Base-by-base conservation (phyloP, 2,888 invertebrate species). In the Helleia helle region DNA sequence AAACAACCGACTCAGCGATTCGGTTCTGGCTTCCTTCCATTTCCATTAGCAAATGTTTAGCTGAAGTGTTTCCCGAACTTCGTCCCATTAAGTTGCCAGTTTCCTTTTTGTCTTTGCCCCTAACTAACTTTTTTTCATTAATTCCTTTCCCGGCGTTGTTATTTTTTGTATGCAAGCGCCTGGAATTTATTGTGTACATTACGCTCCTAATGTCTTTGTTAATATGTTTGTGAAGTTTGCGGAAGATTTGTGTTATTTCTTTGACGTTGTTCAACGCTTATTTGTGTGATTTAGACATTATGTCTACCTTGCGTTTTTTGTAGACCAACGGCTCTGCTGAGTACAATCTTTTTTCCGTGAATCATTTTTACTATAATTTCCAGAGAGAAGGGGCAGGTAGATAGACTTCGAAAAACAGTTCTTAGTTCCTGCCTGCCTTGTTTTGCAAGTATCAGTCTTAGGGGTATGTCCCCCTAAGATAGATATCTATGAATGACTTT, bases 1-100 rank as follows among this genome's bases (percentile, higher is more conserved):
- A 79, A 77, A 75, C 71, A 71, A 71, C 59, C 49, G 62, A 65
- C 59, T 61, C 56, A 48, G 56, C 55, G 56, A 60, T 55, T 50
- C 50, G 54, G 37, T 43, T 40, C 76, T 83, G 81, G 81, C 83
- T 65, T 56, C 62, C 66, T 77, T 81, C 81, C 81, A 83, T 80
- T 76, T 80, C 83, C 83, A 84, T 84, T 83, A 84, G 79, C 59
- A 67, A 69, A 77, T 83, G 73, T 81, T 84, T 81, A 83, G 76
- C 77, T 68, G 75, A 81, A 83, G 77, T 79, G 80, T 80, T 81
- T 74, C 76, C 72, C 67, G 59, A 83, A 81, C 75, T 81, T 75
- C 67, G 58, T 60, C 61, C 79, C 81, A 81, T 81, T 81, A 81
- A 62, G 62, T 55, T 58, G 54, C 48, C 55, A 43, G 56, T 57